Evolutionary conservation across 2,888 invertebrate genomes (phyloP).

Genomic region (Cetonia aurata): DNA sequence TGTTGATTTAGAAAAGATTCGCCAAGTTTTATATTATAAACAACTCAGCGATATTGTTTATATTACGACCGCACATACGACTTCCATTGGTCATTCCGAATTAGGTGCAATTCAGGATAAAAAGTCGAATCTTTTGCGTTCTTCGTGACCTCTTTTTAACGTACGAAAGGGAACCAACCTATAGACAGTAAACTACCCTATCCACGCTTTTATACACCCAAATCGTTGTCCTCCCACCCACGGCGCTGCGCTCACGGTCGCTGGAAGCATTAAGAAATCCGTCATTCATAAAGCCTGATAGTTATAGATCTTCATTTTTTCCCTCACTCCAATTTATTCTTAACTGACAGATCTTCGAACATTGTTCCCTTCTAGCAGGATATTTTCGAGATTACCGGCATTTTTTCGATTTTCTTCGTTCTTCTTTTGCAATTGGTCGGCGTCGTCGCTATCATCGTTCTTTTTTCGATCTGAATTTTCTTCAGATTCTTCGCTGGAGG

Average conservation of each 20-base stretch:
- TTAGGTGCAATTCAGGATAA: no score
- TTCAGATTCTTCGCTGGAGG: conserved; percentile 53
- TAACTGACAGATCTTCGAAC: conserved; percentile 22
- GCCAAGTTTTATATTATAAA: no score
- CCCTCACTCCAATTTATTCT: conserved; percentile 9
- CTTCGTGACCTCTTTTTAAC: no score
- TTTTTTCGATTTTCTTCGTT: conserved; percentile 45
- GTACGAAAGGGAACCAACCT: no score
- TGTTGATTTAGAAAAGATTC: no score
- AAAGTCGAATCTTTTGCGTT: no score
- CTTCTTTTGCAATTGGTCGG: conserved; percentile 50
- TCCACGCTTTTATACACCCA: no score
- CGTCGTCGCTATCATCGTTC: conserved; percentile 53
- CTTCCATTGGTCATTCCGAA: no score
- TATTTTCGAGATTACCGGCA: conserved; percentile 5
- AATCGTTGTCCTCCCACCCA: no score
- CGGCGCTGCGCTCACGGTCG: neutral
- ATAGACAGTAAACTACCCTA: no score
- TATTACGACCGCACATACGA: no score
- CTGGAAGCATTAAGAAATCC: neutral
- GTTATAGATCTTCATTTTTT: neutral
- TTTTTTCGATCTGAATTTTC: conserved; percentile 35
- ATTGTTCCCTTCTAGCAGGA: conserved; percentile 21
- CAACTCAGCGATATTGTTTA: no score
- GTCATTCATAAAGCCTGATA: neutral